Evolutionary conservation across 2,797 vertebrate genomes (phyloP).

Genomic region (Hippoglossus hippoglossus): DNA sequence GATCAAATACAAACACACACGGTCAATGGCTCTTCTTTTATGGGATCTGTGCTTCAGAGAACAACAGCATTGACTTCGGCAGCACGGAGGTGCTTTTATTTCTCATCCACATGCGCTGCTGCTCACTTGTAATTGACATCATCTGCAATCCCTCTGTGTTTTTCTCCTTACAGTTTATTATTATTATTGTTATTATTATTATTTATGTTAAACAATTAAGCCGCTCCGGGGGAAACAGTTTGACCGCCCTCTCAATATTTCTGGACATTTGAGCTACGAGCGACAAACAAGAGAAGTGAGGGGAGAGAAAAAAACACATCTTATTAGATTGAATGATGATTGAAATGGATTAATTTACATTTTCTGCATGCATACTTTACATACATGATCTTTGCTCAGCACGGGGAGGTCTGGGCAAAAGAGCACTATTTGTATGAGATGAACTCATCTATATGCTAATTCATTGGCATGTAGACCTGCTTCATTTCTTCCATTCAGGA

Average conservation of each 20-base stretch:
- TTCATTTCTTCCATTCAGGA: constrained; percentile 94
- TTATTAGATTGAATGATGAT: constrained; percentile 87
- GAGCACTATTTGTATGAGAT: constrained; percentile 96
- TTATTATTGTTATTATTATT: constrained; percentile 15
- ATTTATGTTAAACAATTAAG: constrained; percentile 82
- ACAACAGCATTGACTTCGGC: constrained; percentile 36
- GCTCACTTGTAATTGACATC: constrained; percentile 50
- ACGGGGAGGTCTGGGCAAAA: constrained; percentile 93
- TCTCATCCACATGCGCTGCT: constrained; percentile 38
- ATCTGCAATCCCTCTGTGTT: constrained; percentile 22
- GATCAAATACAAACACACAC: constrained; percentile 79
- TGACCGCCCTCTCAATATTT: constrained; percentile 67
- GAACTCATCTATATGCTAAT: constrained; percentile 99
- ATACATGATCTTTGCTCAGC: constrained; percentile 88
- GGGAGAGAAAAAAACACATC: constrained; percentile 49
- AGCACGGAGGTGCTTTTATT: constrained; percentile 43
- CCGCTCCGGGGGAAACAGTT: constrained; percentile 61
- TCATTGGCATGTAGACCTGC: constrained; percentile 94
- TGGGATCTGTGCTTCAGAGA: constrained; percentile 49
- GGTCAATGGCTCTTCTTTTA: constrained; percentile 66
- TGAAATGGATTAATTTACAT: constrained; percentile 89
- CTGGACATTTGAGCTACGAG: constrained; percentile 75
- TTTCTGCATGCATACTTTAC: constrained; percentile 87
- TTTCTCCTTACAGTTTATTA: not conserved
- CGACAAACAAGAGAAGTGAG: constrained; percentile 75